phyloP scores from a whole-genome alignment of 2,113 vertebrate genomes.

The Neolamprologus fasciatus region DNA sequence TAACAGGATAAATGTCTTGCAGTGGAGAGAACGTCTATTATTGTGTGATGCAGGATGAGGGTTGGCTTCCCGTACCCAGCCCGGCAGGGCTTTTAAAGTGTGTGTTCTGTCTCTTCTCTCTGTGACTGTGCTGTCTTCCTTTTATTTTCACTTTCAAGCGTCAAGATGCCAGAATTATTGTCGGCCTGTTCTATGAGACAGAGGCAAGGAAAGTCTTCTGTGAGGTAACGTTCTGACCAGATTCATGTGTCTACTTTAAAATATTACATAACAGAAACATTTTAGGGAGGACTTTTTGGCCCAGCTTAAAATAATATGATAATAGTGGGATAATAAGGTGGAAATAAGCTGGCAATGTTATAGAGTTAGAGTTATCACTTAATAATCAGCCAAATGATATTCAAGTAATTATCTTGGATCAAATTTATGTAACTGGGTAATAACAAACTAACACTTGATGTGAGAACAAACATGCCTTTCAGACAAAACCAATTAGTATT shows the following conservation, averaged over 20 bases:
- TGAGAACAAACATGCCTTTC: not conserved
- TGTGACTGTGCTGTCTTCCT: not conserved
- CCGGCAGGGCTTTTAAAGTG: not conserved
- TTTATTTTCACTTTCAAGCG: conserved; percentile 63
- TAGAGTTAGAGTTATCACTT: not conserved
- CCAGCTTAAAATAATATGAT: not conserved
- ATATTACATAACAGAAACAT: not conserved
- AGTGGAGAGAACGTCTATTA: not conserved
- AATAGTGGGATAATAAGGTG: not conserved
- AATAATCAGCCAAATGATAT: not conserved
- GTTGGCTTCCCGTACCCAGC: not conserved
- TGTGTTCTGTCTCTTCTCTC: not conserved
- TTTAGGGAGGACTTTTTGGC: not conserved
- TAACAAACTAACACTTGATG: not conserved
- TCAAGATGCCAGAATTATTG: conserved; percentile 92
- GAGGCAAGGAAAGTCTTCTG: conserved; percentile 95
- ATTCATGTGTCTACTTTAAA: not conserved
- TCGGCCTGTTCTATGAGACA: conserved; percentile 95
- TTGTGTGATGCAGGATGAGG: not conserved
- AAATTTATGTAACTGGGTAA: not conserved
- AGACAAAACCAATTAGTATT: not conserved
- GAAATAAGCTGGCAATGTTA: not conserved
- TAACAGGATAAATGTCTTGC: conserved; percentile 25
- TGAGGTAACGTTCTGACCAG: conserved; percentile 69
- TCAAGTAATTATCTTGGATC: not conserved